A percentile compares a stretch with the other conserved stretches of the same genome.
Evolutionary conservation across 2,888 invertebrate genomes (phyloP).

Genomic region (Invenusta paracnida): DNA sequence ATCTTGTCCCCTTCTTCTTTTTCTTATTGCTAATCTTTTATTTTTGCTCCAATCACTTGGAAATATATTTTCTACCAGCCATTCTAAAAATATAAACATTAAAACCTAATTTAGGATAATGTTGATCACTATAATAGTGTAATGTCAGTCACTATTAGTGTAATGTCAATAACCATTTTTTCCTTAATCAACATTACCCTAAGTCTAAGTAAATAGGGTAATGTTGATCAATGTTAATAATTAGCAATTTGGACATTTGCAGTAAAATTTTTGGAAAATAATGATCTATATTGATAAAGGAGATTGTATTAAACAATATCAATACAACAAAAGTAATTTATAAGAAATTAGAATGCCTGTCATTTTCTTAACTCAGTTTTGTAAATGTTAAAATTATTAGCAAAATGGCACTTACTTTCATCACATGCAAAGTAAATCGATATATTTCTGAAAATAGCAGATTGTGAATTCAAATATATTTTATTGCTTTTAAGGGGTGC

Average conservation of each 20-base stretch:
- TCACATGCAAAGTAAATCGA: neutral
- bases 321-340: constrained; percentile 3
- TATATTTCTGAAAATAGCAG: constrained; percentile 29
- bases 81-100: neutral
- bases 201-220: neutral
- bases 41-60: neutral
- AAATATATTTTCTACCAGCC: neutral
- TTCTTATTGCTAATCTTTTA: neutral
- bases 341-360: constrained; percentile 16
- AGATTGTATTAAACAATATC: constrained; percentile 15
- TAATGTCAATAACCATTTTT: too few relatives aligned
- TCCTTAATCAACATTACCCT: too few relatives aligned
- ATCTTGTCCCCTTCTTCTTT: neutral
- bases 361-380: constrained; percentile 29
- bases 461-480: constrained; percentile 25
- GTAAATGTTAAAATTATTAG: constrained; percentile 26
- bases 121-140: too few relatives aligned
- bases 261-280: neutral
- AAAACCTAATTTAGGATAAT: too few relatives aligned
- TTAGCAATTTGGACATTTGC: neutral
- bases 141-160: too few relatives aligned
- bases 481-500: constrained; percentile 21
- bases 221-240: neutral
- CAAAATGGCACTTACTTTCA: constrained; percentile 19
- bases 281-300: constrained; percentile 29